Percentiles rank a stretch among this genome's conserved stretches.
These are phyloP conservation scores for Acipenser ruthenus DNA, from an alignment of 2,797 vertebrate species.

Conservation along the genomic window DNA sequence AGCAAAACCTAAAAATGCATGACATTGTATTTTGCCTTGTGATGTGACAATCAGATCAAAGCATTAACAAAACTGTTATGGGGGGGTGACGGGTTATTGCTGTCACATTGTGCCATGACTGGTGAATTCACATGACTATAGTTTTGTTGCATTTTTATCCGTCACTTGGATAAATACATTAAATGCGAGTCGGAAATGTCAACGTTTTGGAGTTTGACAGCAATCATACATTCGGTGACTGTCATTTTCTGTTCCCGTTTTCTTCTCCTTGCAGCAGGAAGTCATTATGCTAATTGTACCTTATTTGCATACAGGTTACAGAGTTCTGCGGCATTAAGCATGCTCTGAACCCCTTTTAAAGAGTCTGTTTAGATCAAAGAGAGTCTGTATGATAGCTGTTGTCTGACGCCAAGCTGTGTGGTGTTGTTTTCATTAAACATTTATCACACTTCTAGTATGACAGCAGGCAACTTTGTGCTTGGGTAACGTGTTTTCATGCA, in stretches of 20 bases:
- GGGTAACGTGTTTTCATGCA: conserved; percentile 87
- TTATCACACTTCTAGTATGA: conserved; percentile 84
- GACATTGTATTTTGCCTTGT: background rate
- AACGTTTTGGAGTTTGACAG: conserved; percentile 39
- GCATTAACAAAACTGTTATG: conserved; percentile 26
- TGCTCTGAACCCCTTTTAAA: conserved; percentile 54
- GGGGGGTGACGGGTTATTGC: conserved; percentile 10
- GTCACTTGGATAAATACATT: conserved; percentile 28
- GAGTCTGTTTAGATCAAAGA: conserved; percentile 86
- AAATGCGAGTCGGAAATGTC: conserved; percentile 29
- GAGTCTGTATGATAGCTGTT: conserved; percentile 72
- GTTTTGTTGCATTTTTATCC: conserved; percentile 20
- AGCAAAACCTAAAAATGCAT: background rate
- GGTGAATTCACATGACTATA: background rate
- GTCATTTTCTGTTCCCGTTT: conserved; percentile 35
- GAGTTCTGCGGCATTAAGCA: conserved; percentile 50
- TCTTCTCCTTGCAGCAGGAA: conserved; percentile 47
- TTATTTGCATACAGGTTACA: conserved; percentile 79
- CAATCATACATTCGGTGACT: conserved; percentile 40
- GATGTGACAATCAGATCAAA: conserved; percentile 18
- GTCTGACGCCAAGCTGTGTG: conserved; percentile 77
- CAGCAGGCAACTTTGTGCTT: conserved; percentile 86
- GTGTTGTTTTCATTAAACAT: conserved; percentile 99
- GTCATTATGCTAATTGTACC: conserved; percentile 56
- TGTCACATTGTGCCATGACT: conserved; percentile 3